Evolutionary conservation across 2,113 vertebrate species (phyloP).

Genomic region (Zootoca vivipara): DNA sequence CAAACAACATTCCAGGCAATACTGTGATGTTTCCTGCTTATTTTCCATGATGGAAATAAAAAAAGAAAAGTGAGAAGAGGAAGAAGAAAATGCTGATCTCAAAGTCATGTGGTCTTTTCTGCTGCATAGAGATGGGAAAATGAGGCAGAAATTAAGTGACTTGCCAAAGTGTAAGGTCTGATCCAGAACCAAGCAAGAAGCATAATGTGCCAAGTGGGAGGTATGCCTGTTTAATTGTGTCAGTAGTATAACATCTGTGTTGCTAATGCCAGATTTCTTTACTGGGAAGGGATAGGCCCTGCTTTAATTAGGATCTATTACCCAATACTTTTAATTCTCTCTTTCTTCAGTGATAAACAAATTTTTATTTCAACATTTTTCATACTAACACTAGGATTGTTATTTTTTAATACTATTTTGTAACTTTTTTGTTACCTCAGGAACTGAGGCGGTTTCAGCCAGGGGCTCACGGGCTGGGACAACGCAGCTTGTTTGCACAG

Average conservation of each 20-base stretch:
- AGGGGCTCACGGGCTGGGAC: too few species aligned
- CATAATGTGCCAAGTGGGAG: background rate
- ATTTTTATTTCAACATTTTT: background rate
- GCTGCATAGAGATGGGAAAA: background rate
- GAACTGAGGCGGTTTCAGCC: too few species aligned
- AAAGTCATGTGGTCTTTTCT: background rate
- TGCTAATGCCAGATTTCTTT: background rate
- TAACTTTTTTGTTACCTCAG: too few species aligned
- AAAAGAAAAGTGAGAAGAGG: background rate
- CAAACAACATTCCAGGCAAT: background rate
- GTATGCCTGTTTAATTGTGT: background rate
- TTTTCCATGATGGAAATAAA: background rate
- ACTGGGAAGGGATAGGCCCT: background rate
- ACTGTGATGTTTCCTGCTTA: background rate
- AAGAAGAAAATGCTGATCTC: background rate
- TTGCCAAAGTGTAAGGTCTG: background rate
- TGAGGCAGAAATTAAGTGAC: background rate
- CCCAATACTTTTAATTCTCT: background rate
- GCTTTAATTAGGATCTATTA: background rate
- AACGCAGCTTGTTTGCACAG: too few species aligned
- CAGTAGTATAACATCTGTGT: background rate
- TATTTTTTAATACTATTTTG: too few species aligned
- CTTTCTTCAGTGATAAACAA: background rate
- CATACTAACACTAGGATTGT: background rate
- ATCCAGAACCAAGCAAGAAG: background rate